These are phyloP conservation scores for Nasonia giraulti DNA, from an alignment of 1,140 invertebrate genomes.

Conservation along the genomic window DNA sequence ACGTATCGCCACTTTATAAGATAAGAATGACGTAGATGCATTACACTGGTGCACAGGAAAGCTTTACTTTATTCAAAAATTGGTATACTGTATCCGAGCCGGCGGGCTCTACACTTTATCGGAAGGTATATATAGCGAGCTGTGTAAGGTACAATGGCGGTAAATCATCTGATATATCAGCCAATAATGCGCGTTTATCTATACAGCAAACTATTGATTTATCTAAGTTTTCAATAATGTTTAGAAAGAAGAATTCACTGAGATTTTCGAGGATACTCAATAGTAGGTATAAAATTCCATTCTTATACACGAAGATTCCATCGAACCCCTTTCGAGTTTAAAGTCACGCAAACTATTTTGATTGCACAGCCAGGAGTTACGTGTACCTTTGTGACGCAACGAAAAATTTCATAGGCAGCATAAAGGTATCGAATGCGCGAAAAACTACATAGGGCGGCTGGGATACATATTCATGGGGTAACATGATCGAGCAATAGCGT, in stretches of 20 bases:
- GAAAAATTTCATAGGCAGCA: background rate
- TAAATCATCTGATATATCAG: too few relatives aligned
- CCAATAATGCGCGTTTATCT: too few relatives aligned
- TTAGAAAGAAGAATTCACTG: too few relatives aligned
- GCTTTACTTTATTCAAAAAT: too few relatives aligned
- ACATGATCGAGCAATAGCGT: constrained; percentile 26
- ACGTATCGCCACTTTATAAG: background rate
- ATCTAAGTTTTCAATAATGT: too few relatives aligned
- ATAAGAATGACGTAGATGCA: background rate
- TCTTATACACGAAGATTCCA: too few relatives aligned
- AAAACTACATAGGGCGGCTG: background rate
- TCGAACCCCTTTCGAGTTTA: too few relatives aligned
- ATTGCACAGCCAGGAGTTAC: background rate
- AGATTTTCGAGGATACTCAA: too few relatives aligned
- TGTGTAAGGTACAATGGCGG: too few relatives aligned
- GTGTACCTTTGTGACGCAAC: background rate
- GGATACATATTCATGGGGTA: constrained; percentile 3
- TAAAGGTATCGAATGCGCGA: background rate
- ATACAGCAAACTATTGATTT: too few relatives aligned
- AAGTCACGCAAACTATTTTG: too few relatives aligned
- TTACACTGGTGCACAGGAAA: background rate
- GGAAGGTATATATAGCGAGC: background rate
- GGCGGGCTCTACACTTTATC: background rate
- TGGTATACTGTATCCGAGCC: background rate
- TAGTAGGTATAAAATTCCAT: too few relatives aligned